Evolutionary conservation across 2,888 invertebrate genomes (phyloP).

Genomic region (Sphaerophoria taeniata): DNA sequence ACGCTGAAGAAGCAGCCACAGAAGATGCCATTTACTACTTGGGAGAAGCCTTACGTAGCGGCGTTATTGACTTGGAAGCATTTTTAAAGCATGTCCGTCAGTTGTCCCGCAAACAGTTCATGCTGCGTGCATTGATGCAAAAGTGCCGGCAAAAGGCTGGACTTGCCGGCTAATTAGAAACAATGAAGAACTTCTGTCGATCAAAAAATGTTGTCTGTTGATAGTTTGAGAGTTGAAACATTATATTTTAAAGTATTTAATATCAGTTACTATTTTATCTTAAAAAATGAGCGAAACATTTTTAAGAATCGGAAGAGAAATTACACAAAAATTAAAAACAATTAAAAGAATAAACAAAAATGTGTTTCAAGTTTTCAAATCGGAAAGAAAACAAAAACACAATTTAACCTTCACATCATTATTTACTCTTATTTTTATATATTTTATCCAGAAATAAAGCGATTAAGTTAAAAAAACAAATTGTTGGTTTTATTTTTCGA

Average conservation of each 20-base stretch:
- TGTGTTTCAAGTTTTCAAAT: slow-evolving; percentile 37
- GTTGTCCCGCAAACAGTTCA: slow-evolving; percentile 97
- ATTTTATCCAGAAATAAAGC: slow-evolving; percentile 67
- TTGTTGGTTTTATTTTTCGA: slow-evolving; percentile 31
- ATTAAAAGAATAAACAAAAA: slow-evolving; percentile 18
- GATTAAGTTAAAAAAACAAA: slow-evolving; percentile 27
- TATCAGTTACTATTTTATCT: slow-evolving; percentile 61
- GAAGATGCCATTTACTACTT: slow-evolving; percentile 99
- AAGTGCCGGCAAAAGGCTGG: slow-evolving; percentile 98
- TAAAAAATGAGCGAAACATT: background rate
- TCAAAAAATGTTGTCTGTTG: slow-evolving; percentile 55
- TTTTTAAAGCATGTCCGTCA: slow-evolving; percentile 98
- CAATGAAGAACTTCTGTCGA: slow-evolving; percentile 10
- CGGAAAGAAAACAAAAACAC: slow-evolving; percentile 5
- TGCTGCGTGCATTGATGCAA: slow-evolving; percentile 96
- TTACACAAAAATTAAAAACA: background rate
- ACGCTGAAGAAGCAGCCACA: slow-evolving; percentile 98
- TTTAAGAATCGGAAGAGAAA: slow-evolving; percentile 22
- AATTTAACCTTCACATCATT: slow-evolving; percentile 43
- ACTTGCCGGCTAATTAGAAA: slow-evolving; percentile 86
- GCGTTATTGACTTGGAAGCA: slow-evolving; percentile 96
- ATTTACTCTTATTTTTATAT: slow-evolving; percentile 60
- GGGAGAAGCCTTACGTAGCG: slow-evolving; percentile 95
- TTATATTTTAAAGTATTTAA: slow-evolving; percentile 67
- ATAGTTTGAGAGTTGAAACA: slow-evolving; percentile 56